Conservation (phyloP, 2,888 invertebrate species). For the Ophion ellenae region DNA sequence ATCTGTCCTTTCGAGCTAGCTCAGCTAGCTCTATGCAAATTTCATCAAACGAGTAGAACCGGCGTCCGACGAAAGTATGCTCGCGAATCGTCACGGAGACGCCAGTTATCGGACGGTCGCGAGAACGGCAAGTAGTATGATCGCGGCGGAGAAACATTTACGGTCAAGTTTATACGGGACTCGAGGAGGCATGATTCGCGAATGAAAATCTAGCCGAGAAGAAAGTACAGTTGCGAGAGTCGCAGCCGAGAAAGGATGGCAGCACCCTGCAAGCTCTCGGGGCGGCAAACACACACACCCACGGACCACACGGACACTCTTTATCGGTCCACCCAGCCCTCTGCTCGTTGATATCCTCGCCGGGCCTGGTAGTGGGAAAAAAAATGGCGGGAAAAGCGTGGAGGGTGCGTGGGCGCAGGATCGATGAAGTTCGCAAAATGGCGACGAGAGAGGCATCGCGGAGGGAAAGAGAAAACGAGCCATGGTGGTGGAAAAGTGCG, state of each 20-base stretch:
- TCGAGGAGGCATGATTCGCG: not conserved
- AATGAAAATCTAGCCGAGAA: conserved; percentile 11
- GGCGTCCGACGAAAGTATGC: conserved; percentile 66
- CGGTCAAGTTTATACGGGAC: not conserved
- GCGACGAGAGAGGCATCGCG: conserved; percentile 70
- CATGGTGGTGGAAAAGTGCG: conserved; percentile 61
- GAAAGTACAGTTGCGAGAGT: conserved; percentile 30
- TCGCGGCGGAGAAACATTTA: conserved; percentile 17
- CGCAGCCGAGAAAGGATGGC: conserved; percentile 35
- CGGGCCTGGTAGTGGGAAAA: conserved; percentile 60
- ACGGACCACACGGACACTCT: not conserved
- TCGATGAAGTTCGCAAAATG: conserved; percentile 81
- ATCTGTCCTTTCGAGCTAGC: conserved; percentile 70
- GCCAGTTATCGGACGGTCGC: conserved; percentile 68
- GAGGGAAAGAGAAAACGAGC: conserved; percentile 56
- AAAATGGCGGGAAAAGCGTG: conserved; percentile 80
- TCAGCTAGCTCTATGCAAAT: conserved; percentile 83
- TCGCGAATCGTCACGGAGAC: conserved; percentile 64
- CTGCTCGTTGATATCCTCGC: not conserved
- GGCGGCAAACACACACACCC: not conserved
- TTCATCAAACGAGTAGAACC: conserved; percentile 74
- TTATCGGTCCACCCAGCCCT: not conserved
- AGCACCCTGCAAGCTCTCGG: conserved; percentile 54
- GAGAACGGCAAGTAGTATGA: conserved; percentile 64
- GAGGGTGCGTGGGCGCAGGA: conserved; percentile 79